Evolutionary conservation across 2,888 invertebrate species (phyloP).

Genomic region (Limenitis camilla): DNA sequence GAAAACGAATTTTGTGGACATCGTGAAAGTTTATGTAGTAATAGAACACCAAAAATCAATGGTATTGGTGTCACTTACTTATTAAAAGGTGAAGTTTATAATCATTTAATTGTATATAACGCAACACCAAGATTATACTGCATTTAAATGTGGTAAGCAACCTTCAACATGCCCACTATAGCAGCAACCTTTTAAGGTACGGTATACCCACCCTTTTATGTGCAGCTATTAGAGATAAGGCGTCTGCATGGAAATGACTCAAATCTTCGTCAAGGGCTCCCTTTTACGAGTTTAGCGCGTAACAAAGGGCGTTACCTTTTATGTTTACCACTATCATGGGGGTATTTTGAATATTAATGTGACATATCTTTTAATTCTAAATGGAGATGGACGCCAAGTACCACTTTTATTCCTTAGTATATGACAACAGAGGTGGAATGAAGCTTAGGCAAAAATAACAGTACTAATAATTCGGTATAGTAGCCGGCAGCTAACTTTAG

Average conservation of each 20-base stretch:
- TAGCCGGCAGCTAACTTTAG: no score
- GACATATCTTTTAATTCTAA: background rate
- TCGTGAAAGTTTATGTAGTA: no score
- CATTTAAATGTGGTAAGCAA: conserved; percentile 1
- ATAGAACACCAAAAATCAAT: no score
- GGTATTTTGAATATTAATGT: background rate
- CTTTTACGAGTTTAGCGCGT: conserved; percentile 18
- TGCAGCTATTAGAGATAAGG: conserved; percentile 25
- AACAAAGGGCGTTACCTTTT: conserved; percentile 18
- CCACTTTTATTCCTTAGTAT: no score
- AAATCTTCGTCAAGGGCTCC: conserved; percentile 22
- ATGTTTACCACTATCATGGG: conserved; percentile 12
- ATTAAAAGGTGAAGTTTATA: no score
- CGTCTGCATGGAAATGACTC: conserved; percentile 21
- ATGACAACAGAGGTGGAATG: no score
- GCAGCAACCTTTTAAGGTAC: conserved; percentile 9
- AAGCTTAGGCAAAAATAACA: no score
- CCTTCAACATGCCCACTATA: conserved; percentile 5
- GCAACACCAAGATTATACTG: no score
- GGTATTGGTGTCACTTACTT: no score
- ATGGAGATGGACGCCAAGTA: background rate
- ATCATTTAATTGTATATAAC: no score
- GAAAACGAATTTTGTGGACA: no score
- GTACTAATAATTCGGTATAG: no score
- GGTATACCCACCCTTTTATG: conserved; percentile 18